These are phyloP conservation scores for Campoplex capitator DNA, from an alignment of 2,888 invertebrate species.

Conservation along the genomic window DNA sequence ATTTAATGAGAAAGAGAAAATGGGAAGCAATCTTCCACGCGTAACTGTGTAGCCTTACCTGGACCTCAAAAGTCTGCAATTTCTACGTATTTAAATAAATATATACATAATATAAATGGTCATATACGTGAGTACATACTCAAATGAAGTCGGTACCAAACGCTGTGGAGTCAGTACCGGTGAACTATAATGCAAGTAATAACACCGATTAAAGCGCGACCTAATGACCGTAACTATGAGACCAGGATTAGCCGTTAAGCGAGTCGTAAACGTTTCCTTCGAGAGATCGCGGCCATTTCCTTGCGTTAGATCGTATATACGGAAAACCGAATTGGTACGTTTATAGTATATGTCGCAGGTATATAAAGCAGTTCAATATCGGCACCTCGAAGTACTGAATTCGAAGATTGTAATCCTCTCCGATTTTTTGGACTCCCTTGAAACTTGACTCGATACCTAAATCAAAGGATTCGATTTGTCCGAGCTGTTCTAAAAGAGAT, in stretches of 20 bases:
- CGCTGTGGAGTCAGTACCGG: conserved; percentile 50
- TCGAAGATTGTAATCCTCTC: conserved; percentile 2
- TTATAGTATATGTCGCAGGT: conserved; percentile 26
- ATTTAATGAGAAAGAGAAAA: conserved; percentile 39
- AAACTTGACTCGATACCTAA: not conserved
- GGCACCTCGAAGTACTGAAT: not conserved
- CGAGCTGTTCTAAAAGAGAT: not conserved
- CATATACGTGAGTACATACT: conserved; percentile 31
- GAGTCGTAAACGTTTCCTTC: conserved; percentile 77
- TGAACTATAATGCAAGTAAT: conserved; percentile 79
- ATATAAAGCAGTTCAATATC: conserved; percentile 23
- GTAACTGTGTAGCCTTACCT: conserved; percentile 29
- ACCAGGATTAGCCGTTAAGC: conserved; percentile 78
- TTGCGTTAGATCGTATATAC: conserved; percentile 27
- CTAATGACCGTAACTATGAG: conserved; percentile 78
- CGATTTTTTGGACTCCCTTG: not conserved
- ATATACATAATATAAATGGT: conserved; percentile 17
- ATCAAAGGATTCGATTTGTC: not conserved
- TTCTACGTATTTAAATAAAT: conserved; percentile 28
- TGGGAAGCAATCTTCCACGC: not conserved
- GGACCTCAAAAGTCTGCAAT: conserved; percentile 31
- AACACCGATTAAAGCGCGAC: conserved; percentile 78
- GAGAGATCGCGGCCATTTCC: conserved; percentile 67
- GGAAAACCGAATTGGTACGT: not conserved
- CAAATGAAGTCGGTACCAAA: conserved; percentile 63